Evolutionary conservation across 2,113 vertebrate species (phyloP), one percentile per base, ranked within the genome.

Genomic region (Bubalus kerabau): DNA sequence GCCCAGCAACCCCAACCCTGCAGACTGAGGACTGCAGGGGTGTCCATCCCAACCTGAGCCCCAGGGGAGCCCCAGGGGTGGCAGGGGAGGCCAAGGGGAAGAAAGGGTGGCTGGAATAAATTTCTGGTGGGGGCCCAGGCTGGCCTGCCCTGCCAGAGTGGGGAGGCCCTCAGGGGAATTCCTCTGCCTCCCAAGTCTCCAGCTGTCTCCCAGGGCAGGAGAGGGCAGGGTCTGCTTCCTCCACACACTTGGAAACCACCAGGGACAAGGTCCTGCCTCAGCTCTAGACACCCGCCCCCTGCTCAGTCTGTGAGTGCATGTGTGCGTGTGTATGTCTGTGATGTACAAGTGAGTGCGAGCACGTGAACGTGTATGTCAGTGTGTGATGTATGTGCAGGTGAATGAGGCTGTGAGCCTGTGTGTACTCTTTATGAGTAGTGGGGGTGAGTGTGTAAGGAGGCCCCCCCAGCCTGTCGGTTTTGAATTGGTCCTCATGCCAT

Each of bases 281-380:
- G 74, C 62, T 60, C 28, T 30, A 52, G 82, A 54, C 16, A 21
- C 43, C 57, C 0, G 0, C 28, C 78, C 28, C 15, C 3, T 12
- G 36, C 21, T 32, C 9, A 7, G 82, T 30, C 52, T 50, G 57
- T 24, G 54, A 52, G 19, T 15, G 30, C 23, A 0, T 32, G 30
- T 30, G 56, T 1, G 13, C 3, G 6, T 13, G 19, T 17, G n/a
- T 4, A 19, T 6, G 2, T 14, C 19, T 9, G 46, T 12, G 24
- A 11, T 40, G 3, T 7, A 11, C 10, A 23, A 17, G 16, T 52
- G 50, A 46, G 16, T 21, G 28, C 2, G 15, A 2, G n/a, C 11
- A 24, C 1, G 17, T 40, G 50, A 46, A 5, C 2, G 11, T 21
- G 19, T 76, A 19, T 71, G 50, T 54, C 23, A 5, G 28, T 30